phyloP scores from a whole-genome alignment of 2,888 invertebrate genomes.

The Drosophila pseudotakahashii region DNA sequence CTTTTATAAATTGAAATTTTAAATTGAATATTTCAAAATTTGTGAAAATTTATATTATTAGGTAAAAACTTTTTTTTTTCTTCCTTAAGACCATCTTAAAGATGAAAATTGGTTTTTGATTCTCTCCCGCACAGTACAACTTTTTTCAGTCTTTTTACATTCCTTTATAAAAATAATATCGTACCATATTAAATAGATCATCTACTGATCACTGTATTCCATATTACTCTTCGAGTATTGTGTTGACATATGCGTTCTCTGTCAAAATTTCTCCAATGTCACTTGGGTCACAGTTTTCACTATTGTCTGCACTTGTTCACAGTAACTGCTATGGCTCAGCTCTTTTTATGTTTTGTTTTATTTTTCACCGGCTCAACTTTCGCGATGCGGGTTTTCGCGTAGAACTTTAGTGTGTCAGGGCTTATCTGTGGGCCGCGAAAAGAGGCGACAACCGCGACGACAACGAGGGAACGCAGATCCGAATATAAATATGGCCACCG shows the following conservation, averaged over 20 bases:
- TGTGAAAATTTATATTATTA: no score
- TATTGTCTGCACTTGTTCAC: constrained; percentile 33
- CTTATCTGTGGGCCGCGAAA: constrained; percentile 33
- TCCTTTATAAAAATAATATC: not conserved
- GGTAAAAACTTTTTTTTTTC: no score
- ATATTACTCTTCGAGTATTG: not conserved
- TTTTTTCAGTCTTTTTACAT: no score
- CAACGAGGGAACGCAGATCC: constrained; percentile 34
- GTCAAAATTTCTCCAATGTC: constrained; percentile 4
- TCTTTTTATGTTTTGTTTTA: constrained; percentile 7
- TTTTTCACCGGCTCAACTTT: constrained; percentile 34
- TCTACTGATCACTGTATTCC: constrained; percentile 10
- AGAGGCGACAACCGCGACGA: constrained; percentile 50
- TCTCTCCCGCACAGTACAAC: no score
- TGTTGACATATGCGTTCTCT: not conserved
- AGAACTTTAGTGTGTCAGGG: constrained; percentile 39
- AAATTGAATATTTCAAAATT: no score
- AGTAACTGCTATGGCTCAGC: constrained; percentile 6
- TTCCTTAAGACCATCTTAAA: no score
- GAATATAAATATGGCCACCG: constrained; percentile 52
- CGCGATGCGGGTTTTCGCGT: constrained; percentile 36
- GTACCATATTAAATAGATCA: constrained; percentile 23
- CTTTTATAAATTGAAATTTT: no score
- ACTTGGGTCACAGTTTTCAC: constrained; percentile 21
- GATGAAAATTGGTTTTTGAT: no score